These are phyloP conservation scores for Heteractis magnifica DNA, from an alignment of 92 coral and sea anemone genomes.

Conservation along the genomic window DNA sequence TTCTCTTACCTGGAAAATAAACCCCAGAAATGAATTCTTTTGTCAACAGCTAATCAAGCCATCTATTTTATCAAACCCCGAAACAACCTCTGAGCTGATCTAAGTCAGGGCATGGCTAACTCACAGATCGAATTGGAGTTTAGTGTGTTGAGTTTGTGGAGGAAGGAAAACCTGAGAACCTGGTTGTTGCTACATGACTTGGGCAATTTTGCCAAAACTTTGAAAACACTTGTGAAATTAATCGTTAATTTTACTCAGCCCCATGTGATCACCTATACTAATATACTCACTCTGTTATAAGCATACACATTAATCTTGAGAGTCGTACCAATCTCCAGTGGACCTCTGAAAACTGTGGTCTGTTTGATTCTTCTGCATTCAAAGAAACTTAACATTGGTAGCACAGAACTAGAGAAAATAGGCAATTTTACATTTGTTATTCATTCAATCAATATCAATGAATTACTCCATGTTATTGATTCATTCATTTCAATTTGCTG, in stretches of 20 bases:
- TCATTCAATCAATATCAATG: neutral
- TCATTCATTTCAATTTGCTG: neutral
- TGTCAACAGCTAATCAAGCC: too few species aligned
- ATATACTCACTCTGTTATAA: conserved; percentile 64
- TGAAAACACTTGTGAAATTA: too few species aligned
- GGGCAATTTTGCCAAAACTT: too few species aligned
- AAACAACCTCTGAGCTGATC: too few species aligned
- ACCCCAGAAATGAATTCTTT: neutral
- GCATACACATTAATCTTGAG: conserved; percentile 92
- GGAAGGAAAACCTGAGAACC: too few species aligned
- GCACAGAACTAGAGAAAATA: conserved; percentile 59
- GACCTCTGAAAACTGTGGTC: conserved; percentile 88
- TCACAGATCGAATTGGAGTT: too few species aligned
- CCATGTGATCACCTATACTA: too few species aligned
- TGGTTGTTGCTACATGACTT: too few species aligned
- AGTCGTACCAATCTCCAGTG: conserved; percentile 91
- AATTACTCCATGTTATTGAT: neutral
- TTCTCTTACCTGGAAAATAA: conserved; percentile 72
- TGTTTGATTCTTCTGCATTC: conserved; percentile 81
- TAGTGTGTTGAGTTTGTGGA: too few species aligned
- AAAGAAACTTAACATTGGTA: conserved; percentile 94
- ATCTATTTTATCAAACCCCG: too few species aligned
- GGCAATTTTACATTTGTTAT: neutral
- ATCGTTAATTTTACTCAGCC: too few species aligned
- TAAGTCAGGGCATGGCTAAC: too few species aligned